Evolutionary conservation across 2,797 vertebrate species (phyloP).

Genomic region (Darevskia nairensis): DNA sequence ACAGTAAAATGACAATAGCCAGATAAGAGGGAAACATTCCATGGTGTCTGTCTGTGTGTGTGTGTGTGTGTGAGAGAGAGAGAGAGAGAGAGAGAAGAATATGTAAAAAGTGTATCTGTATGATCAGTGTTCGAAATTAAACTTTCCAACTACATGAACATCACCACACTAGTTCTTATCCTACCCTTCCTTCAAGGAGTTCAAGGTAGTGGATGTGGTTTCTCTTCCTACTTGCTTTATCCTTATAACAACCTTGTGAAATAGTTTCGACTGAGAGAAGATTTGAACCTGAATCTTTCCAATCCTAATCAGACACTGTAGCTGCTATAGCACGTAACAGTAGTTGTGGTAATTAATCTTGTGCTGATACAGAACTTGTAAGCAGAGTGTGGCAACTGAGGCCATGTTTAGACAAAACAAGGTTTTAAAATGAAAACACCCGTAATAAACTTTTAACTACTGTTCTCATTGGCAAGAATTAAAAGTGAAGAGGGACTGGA

Average conservation of each 20-base stretch:
- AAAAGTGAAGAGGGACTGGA: too few species aligned
- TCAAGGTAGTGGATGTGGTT: too few species aligned
- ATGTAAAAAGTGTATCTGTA: conserved; percentile 43
- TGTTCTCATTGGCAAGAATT: background rate
- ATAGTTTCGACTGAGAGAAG: background rate
- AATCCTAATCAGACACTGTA: background rate
- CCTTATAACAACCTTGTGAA: background rate
- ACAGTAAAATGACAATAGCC: conserved; percentile 82
- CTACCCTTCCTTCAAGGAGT: background rate
- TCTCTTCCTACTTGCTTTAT: background rate
- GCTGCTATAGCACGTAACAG: background rate
- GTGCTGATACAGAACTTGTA: background rate
- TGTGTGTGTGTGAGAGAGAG: background rate
- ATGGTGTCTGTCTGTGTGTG: conserved; percentile 46
- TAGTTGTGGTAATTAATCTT: background rate
- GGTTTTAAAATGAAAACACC: background rate
- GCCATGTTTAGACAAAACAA: background rate
- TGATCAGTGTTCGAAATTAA: conserved; percentile 48
- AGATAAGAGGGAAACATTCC: conserved; percentile 80
- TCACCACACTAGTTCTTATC: background rate
- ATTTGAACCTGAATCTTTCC: background rate
- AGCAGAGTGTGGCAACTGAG: background rate
- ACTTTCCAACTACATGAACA: background rate
- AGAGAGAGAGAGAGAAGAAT: conserved; percentile 34
- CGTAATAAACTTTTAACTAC: too few species aligned